Percentiles rank a stretch among this genome's conserved stretches.
Conservation (phyloP, 30 jellyfish, hydroid and myxozoan genomes). For the Cassiopea andromeda region DNA sequence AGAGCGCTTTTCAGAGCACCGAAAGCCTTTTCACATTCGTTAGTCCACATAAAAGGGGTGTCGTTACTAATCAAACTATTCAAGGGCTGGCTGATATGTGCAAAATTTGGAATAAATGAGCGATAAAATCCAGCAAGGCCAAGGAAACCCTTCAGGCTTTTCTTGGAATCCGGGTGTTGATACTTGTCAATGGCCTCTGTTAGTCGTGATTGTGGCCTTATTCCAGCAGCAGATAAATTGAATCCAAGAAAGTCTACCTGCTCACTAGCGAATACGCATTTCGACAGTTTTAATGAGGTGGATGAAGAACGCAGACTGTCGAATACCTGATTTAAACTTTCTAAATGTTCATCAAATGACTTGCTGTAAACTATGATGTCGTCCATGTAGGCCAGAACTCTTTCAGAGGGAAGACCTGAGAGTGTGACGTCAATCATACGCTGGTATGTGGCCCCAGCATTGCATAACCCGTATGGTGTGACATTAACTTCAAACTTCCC, state of each 20-base stretch:
- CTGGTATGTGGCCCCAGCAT: conserved; percentile 67
- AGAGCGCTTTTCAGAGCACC: no score
- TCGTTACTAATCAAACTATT: no score
- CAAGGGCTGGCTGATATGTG: no score
- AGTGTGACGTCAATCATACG: conserved; percentile 45
- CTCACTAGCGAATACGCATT: conserved; percentile 52
- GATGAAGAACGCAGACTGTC: conserved; percentile 34
- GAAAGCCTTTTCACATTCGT: no score
- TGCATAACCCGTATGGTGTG: conserved; percentile 52
- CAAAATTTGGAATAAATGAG: no score
- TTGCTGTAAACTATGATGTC: conserved; percentile 52
- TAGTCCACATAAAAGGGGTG: no score
- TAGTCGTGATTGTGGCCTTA: conserved; percentile 46
- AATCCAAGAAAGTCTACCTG: conserved; percentile 39
- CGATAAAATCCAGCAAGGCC: not conserved
- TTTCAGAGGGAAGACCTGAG: conserved; percentile 61
- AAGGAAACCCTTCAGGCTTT: conserved; percentile 31
- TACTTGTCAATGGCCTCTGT: conserved; percentile 40
- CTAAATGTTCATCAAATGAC: conserved; percentile 25
- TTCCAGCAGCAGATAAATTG: conserved; percentile 45
- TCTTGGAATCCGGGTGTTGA: conserved; percentile 36
- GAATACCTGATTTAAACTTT: conserved; percentile 14
- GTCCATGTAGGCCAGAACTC: conserved; percentile 64
- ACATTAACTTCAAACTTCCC: conserved; percentile 16
- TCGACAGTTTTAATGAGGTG: conserved; percentile 39